Conservation (phyloP, 2,888 invertebrate genomes). For the Ornithoptera priamus region DNA sequence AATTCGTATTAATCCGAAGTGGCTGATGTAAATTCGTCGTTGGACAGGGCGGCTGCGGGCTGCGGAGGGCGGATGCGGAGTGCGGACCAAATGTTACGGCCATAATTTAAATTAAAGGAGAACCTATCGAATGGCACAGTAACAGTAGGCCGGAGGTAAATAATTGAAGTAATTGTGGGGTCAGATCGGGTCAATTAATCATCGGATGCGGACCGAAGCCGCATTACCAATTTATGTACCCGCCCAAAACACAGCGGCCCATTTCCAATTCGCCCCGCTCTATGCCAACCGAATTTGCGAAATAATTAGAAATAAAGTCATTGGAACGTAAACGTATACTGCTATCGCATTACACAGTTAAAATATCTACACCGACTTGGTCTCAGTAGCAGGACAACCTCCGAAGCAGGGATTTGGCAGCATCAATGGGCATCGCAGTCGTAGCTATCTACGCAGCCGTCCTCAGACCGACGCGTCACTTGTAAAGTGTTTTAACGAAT, state of each 20-base stretch:
- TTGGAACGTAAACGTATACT: conserved; percentile 17
- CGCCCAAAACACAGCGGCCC: conserved; percentile 54
- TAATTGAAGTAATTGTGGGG: conserved; percentile 77
- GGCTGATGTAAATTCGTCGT: conserved; percentile 8
- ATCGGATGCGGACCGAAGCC: conserved; percentile 60
- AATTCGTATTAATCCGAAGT: conserved; percentile 7
- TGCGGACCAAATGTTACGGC: conserved; percentile 13
- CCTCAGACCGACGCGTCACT: too few relatives aligned
- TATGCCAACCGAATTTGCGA: conserved; percentile 29
- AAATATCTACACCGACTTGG: too few relatives aligned
- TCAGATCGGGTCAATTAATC: conserved; percentile 77
- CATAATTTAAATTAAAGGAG: conserved; percentile 46
- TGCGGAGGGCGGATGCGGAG: background rate
- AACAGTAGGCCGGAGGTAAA: conserved; percentile 69
- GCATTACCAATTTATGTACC: conserved; percentile 63
- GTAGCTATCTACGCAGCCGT: too few relatives aligned
- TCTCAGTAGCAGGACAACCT: too few relatives aligned
- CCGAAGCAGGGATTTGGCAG: too few relatives aligned
- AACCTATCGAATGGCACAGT: conserved; percentile 46
- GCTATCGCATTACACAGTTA: conserved; percentile 1
- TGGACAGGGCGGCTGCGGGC: conserved; percentile 1
- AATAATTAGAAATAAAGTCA: conserved; percentile 28
- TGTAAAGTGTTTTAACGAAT: too few relatives aligned
- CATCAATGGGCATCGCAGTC: too few relatives aligned
- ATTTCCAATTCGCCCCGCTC: conserved; percentile 38